Evolutionary conservation across 2,113 vertebrate genomes (phyloP).

Genomic region (Cervus canadensis): DNA sequence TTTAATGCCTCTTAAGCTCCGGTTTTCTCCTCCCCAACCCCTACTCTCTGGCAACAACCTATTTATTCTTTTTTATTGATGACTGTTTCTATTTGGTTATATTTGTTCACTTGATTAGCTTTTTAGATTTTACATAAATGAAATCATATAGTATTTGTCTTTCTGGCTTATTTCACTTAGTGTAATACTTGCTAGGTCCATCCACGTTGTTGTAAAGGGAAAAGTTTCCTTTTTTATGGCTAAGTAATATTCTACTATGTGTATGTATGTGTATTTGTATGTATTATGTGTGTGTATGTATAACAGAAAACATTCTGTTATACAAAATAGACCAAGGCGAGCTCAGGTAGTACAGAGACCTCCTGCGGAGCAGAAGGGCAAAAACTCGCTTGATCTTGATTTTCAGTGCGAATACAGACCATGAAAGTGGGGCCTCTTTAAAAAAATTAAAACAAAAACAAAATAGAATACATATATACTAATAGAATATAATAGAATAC

Average conservation of each 20-base stretch:
- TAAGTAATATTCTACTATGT: not conserved
- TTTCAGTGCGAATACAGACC: not conserved
- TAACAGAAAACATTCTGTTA: not conserved
- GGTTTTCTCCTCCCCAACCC: not conserved
- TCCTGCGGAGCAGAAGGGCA: not conserved
- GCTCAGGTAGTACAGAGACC: not conserved
- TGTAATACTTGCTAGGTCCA: not conserved
- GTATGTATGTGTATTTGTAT: not conserved
- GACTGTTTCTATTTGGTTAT: not conserved
- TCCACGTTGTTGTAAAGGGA: not conserved
- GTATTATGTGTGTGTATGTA: not conserved
- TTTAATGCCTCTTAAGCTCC: not conserved
- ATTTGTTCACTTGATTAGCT: not conserved
- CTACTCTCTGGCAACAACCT: not conserved
- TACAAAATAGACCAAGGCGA: not conserved
- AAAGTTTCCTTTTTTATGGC: not conserved
- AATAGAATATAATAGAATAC: not conserved
- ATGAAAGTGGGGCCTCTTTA: not conserved
- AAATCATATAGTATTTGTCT: not conserved
- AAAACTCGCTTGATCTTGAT: fast-evolving
- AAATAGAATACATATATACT: not conserved
- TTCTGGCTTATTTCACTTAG: not conserved
- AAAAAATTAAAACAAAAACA: not conserved
- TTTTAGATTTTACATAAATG: not conserved
- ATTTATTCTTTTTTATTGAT: not conserved